These are phyloP conservation scores for Coluber constrictor DNA, from an alignment of 2,797 vertebrate genomes.

Conservation along the genomic window DNA sequence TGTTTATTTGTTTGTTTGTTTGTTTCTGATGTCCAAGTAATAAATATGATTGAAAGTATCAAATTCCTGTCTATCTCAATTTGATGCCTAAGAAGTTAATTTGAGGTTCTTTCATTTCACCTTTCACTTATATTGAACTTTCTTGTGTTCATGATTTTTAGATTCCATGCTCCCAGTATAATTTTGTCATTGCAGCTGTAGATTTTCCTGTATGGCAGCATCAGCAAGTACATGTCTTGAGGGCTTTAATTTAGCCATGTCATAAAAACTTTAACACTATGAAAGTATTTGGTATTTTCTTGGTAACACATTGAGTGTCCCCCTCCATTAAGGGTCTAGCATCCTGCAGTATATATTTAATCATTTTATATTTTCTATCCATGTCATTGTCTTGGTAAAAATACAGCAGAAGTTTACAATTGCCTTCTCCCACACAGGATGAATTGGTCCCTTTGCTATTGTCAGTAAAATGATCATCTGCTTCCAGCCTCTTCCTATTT, in stretches of 20 bases:
- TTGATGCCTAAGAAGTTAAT: background rate
- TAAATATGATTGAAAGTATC: background rate
- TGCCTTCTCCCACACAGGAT: background rate
- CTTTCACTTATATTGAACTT: background rate
- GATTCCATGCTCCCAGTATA: background rate
- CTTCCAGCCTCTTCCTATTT: background rate
- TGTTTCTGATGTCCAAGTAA: background rate
- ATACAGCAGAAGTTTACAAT: background rate
- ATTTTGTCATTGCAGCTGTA: background rate
- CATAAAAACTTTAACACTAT: background rate
- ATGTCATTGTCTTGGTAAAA: background rate
- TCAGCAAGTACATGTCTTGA: background rate
- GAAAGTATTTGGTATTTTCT: background rate
- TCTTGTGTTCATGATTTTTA: background rate
- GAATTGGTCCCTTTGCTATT: background rate
- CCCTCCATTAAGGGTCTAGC: background rate
- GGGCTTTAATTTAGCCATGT: background rate
- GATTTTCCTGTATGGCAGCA: background rate
- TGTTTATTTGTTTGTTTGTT: background rate
- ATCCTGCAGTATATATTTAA: background rate
- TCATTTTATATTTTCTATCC: background rate
- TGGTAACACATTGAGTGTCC: background rate
- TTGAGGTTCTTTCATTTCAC: background rate
- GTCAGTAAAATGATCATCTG: background rate
- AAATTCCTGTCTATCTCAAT: background rate